Base-by-base conservation (phyloP, 2,888 invertebrate species). In the Doris montereyensis region DNA sequence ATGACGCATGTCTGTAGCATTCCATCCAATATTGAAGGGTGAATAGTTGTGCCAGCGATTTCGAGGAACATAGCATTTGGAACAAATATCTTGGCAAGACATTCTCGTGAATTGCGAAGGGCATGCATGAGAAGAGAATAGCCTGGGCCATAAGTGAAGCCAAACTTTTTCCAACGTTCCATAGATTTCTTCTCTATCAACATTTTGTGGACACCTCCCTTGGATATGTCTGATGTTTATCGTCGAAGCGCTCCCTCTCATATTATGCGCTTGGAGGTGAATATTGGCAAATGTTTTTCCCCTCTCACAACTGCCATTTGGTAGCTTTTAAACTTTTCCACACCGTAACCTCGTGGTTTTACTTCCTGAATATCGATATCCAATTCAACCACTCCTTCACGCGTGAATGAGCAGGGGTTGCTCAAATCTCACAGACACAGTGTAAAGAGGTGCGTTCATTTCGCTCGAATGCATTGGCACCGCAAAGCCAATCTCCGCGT, bases 401-500 rank as follows among this genome's bases (percentile, higher is more conserved):
- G 5, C 10, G 76, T 17, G 24, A 76, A 76, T 0, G 76, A 76
- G 26, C 76, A 76, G 4, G 81, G n/a, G 81, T 35, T 81, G 81
- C 21, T 81, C 81, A 65, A 81, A 81, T 21, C n/a, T 35, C n/a
- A 81, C 81, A 13, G 76, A 67, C 17, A 81, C 76, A 13, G 81
- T 41, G 76, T 78, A 81, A 58, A 73, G 71, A 2, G 75, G 76
- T 26, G 78, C 78, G 34, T 78, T 41, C 35, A 71, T 76, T 1
- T 26, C 32, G 76, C 58, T 65, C 21, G 62, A 60, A 32, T 81
- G 78, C 32, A 57, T 28, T 21, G 79, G 83, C 24, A 85, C 72
- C 26, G 83, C 85, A 28, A 86, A 80, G 0, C 83, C 86, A n/a
- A 85, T 80, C 72, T 86, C 86, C 0, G 83, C 85, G 76, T 85